Percentiles rank a stretch among this genome's conserved stretches.
Evolutionary conservation across 2,797 vertebrate genomes (phyloP).

Genomic region (Acanthornis magna): DNA sequence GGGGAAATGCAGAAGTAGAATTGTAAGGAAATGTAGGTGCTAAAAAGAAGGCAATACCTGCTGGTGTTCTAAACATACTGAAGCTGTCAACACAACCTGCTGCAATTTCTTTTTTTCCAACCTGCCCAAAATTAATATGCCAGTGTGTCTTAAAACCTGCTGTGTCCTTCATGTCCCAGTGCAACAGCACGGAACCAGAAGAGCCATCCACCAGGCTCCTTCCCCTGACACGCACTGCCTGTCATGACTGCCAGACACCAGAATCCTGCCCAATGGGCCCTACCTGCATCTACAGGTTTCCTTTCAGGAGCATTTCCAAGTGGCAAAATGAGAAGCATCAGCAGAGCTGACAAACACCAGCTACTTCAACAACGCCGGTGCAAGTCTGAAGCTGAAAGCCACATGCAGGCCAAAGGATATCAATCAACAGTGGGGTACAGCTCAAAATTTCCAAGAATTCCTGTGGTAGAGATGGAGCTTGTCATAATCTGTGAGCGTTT

Average conservation of each 20-base stretch:
- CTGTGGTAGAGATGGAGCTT: not conserved
- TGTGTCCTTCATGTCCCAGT: not conserved
- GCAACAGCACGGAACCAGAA: rapidly evolving
- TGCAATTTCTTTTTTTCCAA: not conserved
- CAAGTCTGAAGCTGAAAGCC: not conserved
- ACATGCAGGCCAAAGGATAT: not conserved
- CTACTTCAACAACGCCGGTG: rapidly evolving
- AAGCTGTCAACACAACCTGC: not conserved
- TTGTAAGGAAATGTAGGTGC: not conserved
- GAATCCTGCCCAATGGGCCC: not conserved
- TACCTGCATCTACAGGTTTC: not conserved
- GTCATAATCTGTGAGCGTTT: not conserved
- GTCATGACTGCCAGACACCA: not conserved
- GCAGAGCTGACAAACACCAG: not conserved
- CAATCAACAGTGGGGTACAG: not conserved
- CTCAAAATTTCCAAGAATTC: not conserved
- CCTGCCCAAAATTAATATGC: not conserved
- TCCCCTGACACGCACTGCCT: rapidly evolving
- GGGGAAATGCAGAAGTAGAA: not conserved
- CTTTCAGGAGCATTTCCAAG: not conserved
- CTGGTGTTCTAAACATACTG: not conserved
- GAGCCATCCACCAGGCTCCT: not conserved
- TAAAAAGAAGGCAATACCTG: not conserved
- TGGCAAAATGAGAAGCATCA: not conserved
- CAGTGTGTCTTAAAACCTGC: not conserved